Evolutionary conservation across 1,140 invertebrate species (phyloP).

Genomic region (Drosophila seguyi): DNA sequence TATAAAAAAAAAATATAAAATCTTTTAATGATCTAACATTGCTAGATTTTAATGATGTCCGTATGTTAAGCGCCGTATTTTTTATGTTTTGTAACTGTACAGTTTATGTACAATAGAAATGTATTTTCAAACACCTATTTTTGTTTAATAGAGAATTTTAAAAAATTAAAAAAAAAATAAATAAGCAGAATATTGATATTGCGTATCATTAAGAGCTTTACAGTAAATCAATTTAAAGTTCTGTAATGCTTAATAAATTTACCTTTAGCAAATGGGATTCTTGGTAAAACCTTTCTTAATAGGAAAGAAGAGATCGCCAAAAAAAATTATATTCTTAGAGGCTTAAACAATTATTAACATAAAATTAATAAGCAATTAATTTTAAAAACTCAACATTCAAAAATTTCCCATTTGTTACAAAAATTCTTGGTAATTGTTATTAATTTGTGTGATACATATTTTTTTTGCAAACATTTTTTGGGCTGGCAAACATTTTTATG

Average conservation of each 20-base stretch:
- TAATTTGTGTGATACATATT: neutral
- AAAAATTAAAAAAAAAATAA: neutral
- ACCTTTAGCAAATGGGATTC: too few relatives aligned
- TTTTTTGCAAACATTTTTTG: slow-evolving; percentile 46
- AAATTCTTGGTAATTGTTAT: neutral
- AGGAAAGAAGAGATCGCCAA: too few relatives aligned
- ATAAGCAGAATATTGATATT: too few relatives aligned
- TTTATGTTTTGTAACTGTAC: neutral
- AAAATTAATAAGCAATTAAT: too few relatives aligned
- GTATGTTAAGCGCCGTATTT: too few relatives aligned
- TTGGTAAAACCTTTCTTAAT: too few relatives aligned
- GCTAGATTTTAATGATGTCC: neutral
- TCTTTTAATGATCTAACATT: neutral
- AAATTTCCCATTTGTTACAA: neutral
- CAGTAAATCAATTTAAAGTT: too few relatives aligned
- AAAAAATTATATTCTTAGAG: too few relatives aligned
- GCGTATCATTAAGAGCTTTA: too few relatives aligned
- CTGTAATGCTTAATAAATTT: too few relatives aligned
- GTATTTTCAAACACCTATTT: neutral
- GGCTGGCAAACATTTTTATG: slow-evolving; percentile 48
- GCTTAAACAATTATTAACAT: too few relatives aligned
- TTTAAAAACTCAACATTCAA: too few relatives aligned
- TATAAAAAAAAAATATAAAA: neutral
- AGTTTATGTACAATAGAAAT: neutral
- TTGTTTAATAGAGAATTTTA: neutral